Percentiles rank a stretch among this genome's conserved stretches.
These are phyloP conservation scores for Drosophila differens DNA, from an alignment of 2,888 invertebrate species.

Conservation along the genomic window DNA sequence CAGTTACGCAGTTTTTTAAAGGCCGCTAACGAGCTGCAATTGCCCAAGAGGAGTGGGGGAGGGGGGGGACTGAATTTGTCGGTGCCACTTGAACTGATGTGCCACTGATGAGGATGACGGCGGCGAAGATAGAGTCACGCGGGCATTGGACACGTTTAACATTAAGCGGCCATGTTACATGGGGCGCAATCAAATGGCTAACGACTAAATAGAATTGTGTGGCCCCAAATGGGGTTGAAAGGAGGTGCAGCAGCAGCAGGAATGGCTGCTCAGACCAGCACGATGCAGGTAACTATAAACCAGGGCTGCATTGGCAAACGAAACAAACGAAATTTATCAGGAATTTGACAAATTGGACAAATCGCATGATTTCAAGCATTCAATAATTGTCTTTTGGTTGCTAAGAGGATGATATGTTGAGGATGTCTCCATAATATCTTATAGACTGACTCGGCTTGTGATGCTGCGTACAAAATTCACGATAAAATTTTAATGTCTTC, in stretches of 20 bases:
- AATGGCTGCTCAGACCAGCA: slow-evolving; percentile 9
- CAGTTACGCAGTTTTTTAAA: slow-evolving; percentile 66
- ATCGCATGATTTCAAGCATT: not conserved
- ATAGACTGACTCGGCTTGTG: not conserved
- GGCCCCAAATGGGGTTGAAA: slow-evolving; percentile 9
- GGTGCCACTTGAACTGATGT: slow-evolving; percentile 18
- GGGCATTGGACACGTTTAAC: slow-evolving; percentile 72
- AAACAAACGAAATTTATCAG: not conserved
- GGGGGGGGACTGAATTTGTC: not conserved
- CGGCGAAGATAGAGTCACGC: slow-evolving; percentile 61
- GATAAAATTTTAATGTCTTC: not conserved
- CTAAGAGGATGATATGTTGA: not conserved
- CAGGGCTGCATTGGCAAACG: slow-evolving; percentile 17
- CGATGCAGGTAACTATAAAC: slow-evolving; percentile 19
- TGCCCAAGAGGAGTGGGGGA: not conserved
- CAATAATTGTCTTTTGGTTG: not conserved
- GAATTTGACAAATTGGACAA: not conserved
- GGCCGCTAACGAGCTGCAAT: slow-evolving; percentile 70
- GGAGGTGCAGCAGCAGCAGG: not conserved
- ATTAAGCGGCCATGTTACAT: slow-evolving; percentile 77
- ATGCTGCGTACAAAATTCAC: not conserved
- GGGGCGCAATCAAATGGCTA: slow-evolving; percentile 75
- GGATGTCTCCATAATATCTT: not conserved
- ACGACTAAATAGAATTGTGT: slow-evolving; percentile 76
- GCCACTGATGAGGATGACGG: slow-evolving; percentile 60